A percentile compares a stretch with the other conserved stretches of the same genome.
phyloP scores from a whole-genome alignment of 2,888 invertebrate genomes.

The Gastracanthus pulcherrimus region DNA sequence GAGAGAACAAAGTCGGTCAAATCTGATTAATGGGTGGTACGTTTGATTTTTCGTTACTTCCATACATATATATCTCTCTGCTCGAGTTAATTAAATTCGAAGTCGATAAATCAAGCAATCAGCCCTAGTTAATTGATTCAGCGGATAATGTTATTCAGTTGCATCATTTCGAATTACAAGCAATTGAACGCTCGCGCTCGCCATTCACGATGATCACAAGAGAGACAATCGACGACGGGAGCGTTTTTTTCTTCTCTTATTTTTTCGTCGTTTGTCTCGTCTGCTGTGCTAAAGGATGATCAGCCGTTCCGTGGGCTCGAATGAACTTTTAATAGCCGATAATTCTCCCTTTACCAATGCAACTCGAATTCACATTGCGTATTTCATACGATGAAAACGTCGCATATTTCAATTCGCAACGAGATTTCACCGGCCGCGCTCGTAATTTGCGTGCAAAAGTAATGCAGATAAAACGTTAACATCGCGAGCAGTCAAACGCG shows the following conservation, averaged over 20 bases:
- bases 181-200: constrained; percentile 18
- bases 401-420: too few relatives aligned
- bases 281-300: neutral
- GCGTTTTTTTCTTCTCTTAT: neutral
- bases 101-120: constrained; percentile 40
- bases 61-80: neutral
- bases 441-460: too few relatives aligned
- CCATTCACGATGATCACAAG: neutral
- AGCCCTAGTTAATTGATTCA: constrained; percentile 20
- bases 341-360: neutral
- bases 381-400: neutral
- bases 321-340: constrained; percentile 31
- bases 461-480: too few relatives aligned
- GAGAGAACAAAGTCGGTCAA: neutral
- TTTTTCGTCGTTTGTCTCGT: neutral
- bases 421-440: too few relatives aligned
- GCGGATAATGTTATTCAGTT: constrained; percentile 27
- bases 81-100: constrained; percentile 30
- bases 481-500: neutral
- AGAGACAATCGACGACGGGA: constrained; percentile 6
- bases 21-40: constrained; percentile 5
- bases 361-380: neutral
- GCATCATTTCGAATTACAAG: constrained; percentile 35
- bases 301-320: neutral
- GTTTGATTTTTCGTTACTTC: constrained; percentile 22